Evolutionary conservation across 2,113 vertebrate species (phyloP).

Genomic region (Pseudopipra pipra): DNA sequence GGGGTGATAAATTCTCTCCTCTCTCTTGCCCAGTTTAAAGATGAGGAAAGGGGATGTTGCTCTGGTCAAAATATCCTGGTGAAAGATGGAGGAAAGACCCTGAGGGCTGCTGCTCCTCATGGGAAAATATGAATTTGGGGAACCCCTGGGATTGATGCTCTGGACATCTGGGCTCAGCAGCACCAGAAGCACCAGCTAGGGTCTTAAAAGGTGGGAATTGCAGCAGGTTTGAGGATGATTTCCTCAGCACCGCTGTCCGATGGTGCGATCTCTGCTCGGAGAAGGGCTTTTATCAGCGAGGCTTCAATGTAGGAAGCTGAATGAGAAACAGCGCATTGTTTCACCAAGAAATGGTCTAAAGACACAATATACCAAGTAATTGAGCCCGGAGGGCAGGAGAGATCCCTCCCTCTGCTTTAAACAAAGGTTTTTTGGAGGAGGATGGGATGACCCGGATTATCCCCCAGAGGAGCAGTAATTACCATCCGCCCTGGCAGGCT

Average conservation of each 20-base stretch:
- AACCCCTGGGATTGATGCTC: background rate
- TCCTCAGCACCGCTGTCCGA: rapidly evolving
- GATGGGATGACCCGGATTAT: background rate
- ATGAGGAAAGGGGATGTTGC: background rate
- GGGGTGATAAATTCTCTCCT: background rate
- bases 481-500: background rate
- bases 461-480: background rate
- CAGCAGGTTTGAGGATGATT: background rate
- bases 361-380: background rate
- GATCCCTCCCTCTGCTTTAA: background rate
- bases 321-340: background rate
- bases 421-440: background rate
- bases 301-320: background rate
- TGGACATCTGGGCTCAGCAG: background rate
- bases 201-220: background rate
- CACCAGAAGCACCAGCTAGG: background rate
- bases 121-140: background rate
- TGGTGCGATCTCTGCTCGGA: rapidly evolving
- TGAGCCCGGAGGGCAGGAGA: background rate
- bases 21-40: background rate
- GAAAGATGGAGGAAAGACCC: background rate
- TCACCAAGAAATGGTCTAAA: background rate
- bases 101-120: background rate
- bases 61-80: background rate
- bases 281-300: background rate